Evolutionary conservation across 2,113 vertebrate genomes (phyloP).

Genomic region (Caranx ignobilis): DNA sequence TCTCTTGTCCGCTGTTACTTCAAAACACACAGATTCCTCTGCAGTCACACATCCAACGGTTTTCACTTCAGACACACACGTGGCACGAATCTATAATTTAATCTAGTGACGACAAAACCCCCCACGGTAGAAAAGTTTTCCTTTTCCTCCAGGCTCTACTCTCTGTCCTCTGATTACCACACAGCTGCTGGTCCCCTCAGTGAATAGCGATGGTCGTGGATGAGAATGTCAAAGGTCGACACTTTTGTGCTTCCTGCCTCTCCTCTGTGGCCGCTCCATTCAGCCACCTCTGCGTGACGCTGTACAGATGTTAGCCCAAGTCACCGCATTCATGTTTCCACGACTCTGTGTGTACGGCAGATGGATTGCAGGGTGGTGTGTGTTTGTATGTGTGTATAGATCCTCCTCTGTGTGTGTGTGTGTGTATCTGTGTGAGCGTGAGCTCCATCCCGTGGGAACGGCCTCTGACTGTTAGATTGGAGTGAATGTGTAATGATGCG

Average conservation of each 20-base stretch:
- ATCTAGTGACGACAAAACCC: background rate
- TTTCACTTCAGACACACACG: background rate
- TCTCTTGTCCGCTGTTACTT: constrained; percentile 33
- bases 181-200: constrained; percentile 36
- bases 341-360: constrained; percentile 36
- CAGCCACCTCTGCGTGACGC: constrained; percentile 33
- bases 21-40: background rate
- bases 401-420: constrained; percentile 26
- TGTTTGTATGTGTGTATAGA: constrained; percentile 10
- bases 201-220: constrained; percentile 23
- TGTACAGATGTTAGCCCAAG: constrained; percentile 52
- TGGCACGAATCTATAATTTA: constrained; percentile 12
- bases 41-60: background rate
- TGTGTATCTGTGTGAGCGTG: constrained; percentile 20
- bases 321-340: background rate
- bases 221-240: constrained; percentile 58
- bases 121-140: constrained; percentile 9
- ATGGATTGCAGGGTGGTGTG: constrained; percentile 51
- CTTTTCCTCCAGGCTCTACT: background rate
- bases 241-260: constrained; percentile 25
- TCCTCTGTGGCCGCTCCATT: constrained; percentile 24
- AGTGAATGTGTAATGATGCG: constrained; percentile 69
- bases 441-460: constrained; percentile 76
- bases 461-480: constrained; percentile 56
- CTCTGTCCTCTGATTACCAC: constrained; percentile 14